Base-by-base conservation (phyloP, 2,113 vertebrate genomes). In the Spilogale gracilis region DNA sequence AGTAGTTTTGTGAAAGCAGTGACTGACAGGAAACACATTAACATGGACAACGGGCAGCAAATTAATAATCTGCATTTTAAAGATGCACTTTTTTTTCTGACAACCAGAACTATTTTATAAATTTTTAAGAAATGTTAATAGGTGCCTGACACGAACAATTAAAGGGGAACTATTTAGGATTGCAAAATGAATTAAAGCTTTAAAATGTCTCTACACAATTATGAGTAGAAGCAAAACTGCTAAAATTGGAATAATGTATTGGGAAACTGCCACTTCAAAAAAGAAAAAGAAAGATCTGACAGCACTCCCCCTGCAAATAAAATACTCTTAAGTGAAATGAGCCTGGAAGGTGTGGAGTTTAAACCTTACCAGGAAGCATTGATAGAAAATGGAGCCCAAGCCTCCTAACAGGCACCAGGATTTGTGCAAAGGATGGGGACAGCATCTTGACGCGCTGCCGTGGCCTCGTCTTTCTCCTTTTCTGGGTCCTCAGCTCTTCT, bases 71-170 rank as follows among this genome's bases (percentile, higher is more conserved):
- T 97, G 94, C 98, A 98, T 97, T 93, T 97, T 96, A 94, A 98
- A 95, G 88, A 96, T 52, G 78, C 21, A 93, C 97, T 94, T 96
- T 56, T 96, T 80, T 14, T 80, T 12, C 92, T 97, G 97, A 96
- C 87, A 97, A 91, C 96, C n/a, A 78, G 91, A 98, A 98, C 97
- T 98, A 97, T 98, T 98, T 98, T 97, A 98, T 98, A 98, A 97
- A 95, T 98, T 98, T 98, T 98, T 97, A 3, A 97, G 97, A 98
- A 98, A 97, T 74, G 38, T 98, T 92, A 97, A 98, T 98, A 97
- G 91, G 91, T 98, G 78, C 98, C 98, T 98, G 98, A 98, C 97
- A 71, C 86, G 97, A 98, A 95, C 4, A 2, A 98, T 98, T 98
- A 98, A 98, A 92, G 84, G 81, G 92, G 96, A 98, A 76, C 96